phyloP scores from a whole-genome alignment of 2,113 vertebrate species.

The Microtus ochrogaster region DNA sequence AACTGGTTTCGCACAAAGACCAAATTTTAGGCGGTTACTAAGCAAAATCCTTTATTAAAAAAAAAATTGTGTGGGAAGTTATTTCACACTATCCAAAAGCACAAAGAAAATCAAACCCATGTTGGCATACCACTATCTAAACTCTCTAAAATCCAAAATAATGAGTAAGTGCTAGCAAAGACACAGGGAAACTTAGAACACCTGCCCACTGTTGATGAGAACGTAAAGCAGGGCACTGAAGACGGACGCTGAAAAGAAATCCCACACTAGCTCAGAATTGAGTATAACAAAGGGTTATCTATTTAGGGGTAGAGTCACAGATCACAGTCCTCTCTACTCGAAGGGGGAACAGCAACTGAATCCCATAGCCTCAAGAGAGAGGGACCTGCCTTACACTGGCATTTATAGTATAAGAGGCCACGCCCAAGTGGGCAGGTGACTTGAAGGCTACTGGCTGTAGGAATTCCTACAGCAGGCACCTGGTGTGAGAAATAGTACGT shows the following conservation, averaged over 20 bases:
- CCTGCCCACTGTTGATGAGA: background rate
- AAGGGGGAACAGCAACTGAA: no score
- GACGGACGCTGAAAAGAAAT: no score
- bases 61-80: background rate
- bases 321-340: no score
- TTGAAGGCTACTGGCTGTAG: no score
- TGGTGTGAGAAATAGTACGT: background rate
- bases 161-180: background rate
- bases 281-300: no score
- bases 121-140: background rate
- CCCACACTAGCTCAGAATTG: no score
- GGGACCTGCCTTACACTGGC: no score
- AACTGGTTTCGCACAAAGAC: conserved; percentile 19
- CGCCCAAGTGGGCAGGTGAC: no score
- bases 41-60: background rate
- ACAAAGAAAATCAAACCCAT: background rate
- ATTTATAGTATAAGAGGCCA: no score
- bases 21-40: background rate
- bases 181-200: background rate
- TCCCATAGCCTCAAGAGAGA: no score
- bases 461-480: no score
- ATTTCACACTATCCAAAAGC: background rate
- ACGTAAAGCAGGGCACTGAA: background rate
- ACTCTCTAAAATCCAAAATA: background rate
- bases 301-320: no score